Percentiles rank a stretch among this genome's conserved stretches.
Conservation (phyloP, 1,140 invertebrate genomes). For the Bombus waltoni region DNA sequence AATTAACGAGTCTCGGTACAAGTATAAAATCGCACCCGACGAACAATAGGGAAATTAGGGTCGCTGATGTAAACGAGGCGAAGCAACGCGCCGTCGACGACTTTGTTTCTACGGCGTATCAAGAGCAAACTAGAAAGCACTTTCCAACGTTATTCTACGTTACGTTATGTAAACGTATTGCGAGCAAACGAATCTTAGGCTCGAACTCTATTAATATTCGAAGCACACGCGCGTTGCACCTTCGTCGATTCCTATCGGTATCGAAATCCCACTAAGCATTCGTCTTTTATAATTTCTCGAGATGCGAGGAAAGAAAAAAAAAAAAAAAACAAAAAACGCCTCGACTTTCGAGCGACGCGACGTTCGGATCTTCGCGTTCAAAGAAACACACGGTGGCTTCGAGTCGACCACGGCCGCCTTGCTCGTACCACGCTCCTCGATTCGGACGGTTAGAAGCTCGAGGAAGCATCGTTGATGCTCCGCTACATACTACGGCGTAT, state of each 20-base stretch:
- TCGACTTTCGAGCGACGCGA: no score
- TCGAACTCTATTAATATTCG: no score
- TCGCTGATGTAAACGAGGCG: slow-evolving; percentile 60
- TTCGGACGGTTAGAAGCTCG: slow-evolving; percentile 39
- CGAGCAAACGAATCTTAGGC: neutral
- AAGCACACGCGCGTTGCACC: fast-evolving
- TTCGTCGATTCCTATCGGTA: no score
- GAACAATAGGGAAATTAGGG: slow-evolving; percentile 68
- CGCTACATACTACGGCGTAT: no score
- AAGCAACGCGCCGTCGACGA: slow-evolving; percentile 23
- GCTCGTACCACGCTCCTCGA: slow-evolving; percentile 1
- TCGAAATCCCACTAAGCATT: no score
- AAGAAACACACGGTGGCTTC: no score
- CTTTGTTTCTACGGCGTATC: slow-evolving; percentile 47
- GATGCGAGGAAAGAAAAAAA: neutral
- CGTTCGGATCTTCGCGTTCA: no score
- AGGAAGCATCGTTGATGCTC: slow-evolving; percentile 43
- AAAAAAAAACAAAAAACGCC: no score
- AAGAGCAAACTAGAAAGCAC: slow-evolving; percentile 56
- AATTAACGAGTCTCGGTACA: slow-evolving; percentile 47
- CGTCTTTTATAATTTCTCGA: neutral
- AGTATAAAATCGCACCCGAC: slow-evolving; percentile 39
- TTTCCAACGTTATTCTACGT: slow-evolving; percentile 16
- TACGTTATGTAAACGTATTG: neutral
- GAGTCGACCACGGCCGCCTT: no score